Evolutionary conservation across 2,888 invertebrate species (phyloP).

Genomic region (Cryptosula pallasiana): DNA sequence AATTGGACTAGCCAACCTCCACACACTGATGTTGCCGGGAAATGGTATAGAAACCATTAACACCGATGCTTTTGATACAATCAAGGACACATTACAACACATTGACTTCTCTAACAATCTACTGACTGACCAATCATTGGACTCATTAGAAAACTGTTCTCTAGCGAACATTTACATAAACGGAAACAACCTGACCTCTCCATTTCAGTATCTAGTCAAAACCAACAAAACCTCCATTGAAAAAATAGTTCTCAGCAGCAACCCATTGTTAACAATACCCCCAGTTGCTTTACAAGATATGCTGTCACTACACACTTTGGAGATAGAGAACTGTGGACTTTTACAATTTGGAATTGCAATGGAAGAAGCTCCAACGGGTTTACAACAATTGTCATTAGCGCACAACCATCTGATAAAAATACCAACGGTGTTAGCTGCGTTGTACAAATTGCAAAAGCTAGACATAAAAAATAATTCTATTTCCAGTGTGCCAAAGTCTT

Average conservation of each 20-base stretch:
- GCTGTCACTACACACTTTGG: neutral
- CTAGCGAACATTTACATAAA: neutral
- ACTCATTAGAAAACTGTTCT: neutral
- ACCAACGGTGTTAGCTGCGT: neutral
- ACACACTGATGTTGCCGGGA: neutral
- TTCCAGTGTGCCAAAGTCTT: neutral
- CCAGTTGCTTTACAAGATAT: neutral
- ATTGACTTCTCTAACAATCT: neutral
- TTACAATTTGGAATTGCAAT: neutral
- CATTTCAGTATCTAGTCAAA: neutral
- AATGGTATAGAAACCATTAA: neutral
- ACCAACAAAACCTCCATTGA: neutral
- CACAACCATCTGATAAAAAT: neutral
- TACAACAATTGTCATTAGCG: neutral
- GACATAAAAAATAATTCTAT: neutral
- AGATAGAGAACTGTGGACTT: neutral
- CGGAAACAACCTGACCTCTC: neutral
- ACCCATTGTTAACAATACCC: neutral
- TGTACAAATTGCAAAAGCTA: neutral
- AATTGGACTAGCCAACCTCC: neutral
- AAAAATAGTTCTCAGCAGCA: neutral
- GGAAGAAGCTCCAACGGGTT: neutral
- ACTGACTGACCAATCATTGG: neutral
- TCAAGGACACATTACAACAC: neutral
- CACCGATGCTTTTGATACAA: neutral